phyloP scores from a whole-genome alignment of 2,888 invertebrate species.

The Conomelus anceps region DNA sequence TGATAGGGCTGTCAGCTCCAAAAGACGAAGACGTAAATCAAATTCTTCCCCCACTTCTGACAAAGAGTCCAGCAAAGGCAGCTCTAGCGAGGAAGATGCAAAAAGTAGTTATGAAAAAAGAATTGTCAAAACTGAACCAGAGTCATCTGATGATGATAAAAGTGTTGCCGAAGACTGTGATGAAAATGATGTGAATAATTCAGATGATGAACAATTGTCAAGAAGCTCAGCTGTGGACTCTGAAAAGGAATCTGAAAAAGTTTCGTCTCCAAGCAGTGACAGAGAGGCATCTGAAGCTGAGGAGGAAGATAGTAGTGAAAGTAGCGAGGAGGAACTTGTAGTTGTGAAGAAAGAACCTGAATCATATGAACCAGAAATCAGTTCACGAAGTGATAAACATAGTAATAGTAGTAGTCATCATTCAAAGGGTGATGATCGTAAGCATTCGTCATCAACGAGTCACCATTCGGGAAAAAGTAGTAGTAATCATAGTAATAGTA shows the following conservation, averaged over 20 bases:
- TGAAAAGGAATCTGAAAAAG: conserved; percentile 21
- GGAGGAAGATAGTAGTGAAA: neutral
- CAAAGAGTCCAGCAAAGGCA: neutral
- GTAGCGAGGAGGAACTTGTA: conserved; percentile 1
- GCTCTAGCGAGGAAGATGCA: conserved; percentile 25
- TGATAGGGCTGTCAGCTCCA: neutral
- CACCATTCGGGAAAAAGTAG: conserved; percentile 11
- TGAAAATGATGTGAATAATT: conserved; percentile 1
- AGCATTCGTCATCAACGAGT: conserved; percentile 39
- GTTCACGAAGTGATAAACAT: conserved; percentile 33
- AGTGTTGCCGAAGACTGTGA: conserved; percentile 11
- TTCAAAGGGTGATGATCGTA: conserved; percentile 33
- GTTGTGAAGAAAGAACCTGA: conserved; percentile 24
- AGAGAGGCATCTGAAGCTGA: neutral
- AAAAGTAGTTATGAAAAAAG: conserved; percentile 19
- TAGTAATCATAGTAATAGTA: conserved; percentile 18
- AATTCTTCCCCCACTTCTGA: neutral
- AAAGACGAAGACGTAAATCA: conserved; percentile 12
- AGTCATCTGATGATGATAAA: neutral
- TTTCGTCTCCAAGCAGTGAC: neutral
- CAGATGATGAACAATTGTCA: neutral
- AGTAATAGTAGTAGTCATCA: conserved; percentile 29
- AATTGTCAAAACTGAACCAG: neutral
- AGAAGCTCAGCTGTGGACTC: neutral
- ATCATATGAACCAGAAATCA: neutral